These are phyloP conservation scores for Petrocephalus sullivani DNA, from an alignment of 2,797 vertebrate species.

Conservation along the genomic window DNA sequence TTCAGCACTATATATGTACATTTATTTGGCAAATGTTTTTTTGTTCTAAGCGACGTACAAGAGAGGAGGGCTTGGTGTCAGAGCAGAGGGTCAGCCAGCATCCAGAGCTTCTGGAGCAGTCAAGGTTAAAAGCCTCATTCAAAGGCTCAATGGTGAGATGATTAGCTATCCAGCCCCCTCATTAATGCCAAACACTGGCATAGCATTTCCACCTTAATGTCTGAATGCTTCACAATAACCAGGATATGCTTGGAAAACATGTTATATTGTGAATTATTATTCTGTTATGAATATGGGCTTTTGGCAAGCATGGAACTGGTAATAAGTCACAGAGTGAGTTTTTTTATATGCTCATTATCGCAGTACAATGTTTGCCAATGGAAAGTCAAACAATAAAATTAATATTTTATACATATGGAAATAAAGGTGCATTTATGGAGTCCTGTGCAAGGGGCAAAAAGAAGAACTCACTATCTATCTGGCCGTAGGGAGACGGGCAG, in stretches of 20 bases:
- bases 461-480: background rate
- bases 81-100: background rate
- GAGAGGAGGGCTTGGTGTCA: background rate
- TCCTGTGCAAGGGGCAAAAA: background rate
- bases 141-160: background rate
- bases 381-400: slow-evolving; percentile 6
- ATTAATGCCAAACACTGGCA: background rate
- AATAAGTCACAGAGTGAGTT: background rate
- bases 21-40: background rate
- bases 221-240: background rate
- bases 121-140: background rate
- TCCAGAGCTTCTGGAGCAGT: background rate
- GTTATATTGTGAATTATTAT: slow-evolving; percentile 4
- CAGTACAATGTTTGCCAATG: background rate
- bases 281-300: background rate
- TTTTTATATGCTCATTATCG: background rate
- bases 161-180: background rate
- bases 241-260: background rate
- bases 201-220: background rate
- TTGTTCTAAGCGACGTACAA: background rate
- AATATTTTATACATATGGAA: slow-evolving; percentile 5
- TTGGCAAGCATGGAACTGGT: background rate
- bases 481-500: background rate
- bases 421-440: background rate
- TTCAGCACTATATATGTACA: background rate